Base-by-base conservation (phyloP, 2,113 vertebrate genomes). In the Sphyrna mokarran region DNA sequence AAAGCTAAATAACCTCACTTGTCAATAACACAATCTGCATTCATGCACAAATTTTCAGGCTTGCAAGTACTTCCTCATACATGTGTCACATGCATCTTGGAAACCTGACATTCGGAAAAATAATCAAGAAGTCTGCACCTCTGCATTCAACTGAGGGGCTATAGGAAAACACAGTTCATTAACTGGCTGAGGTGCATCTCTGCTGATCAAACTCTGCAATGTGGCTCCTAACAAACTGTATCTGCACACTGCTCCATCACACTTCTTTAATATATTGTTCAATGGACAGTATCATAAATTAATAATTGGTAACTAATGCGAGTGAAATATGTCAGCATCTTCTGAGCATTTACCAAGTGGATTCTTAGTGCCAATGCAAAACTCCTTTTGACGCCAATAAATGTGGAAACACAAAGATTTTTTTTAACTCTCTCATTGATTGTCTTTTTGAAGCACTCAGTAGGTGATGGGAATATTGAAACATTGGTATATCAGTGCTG, bases 1-100 rank as follows among this genome's bases (percentile, higher is more conserved):
- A 96, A 96, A 96, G 96, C 96, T 95, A 83, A 95, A 95, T 85
- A 95, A 69, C 78, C 40, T 37, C 13, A 23, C 37, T 95, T 95
- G 80, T 95, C 80, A 95, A 86, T 86, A 95, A 66, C 95, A 83
- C 76, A 72, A 86, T 48, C 94, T 95, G 69, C 69, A 95, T 72
- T 95, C 40, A 43, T 43, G n/a, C 23, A 95, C 94, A 72, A 48
- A 95, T 72, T 95, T 95, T 29, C 94, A 72, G 48, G 69, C 43
- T 37, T 29, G 87, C 87, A 90, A 58, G 2, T 70, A 94, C 63
- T 68, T 37, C 37, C 68, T 95, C 66, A 48, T 58, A 72, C 40
- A 14, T 54, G 20, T 48, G 40, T 72, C 68, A 95, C 69, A 72
- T 29, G 69, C 94, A 48, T 54, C 94, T 72, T 9, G 9, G 69